Evolutionary conservation across 2,888 invertebrate genomes (phyloP).

Genomic region (Muschampia plurimacula): DNA sequence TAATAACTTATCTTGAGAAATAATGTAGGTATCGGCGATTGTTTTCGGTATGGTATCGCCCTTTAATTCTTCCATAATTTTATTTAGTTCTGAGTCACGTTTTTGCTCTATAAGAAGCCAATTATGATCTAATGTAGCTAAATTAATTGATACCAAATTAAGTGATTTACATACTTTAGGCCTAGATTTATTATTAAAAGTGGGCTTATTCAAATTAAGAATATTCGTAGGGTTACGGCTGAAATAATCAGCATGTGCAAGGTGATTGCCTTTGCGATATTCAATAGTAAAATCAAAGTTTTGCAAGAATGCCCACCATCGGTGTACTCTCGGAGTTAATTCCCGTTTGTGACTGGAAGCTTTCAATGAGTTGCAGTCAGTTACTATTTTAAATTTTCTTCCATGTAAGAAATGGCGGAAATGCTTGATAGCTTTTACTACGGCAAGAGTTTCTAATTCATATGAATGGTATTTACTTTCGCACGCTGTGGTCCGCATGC

Average conservation of each 20-base stretch:
- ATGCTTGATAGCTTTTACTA: conserved; percentile 49
- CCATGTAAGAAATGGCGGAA: conserved; percentile 50
- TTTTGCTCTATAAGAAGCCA: conserved; percentile 18
- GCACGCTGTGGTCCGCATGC: conserved; percentile 35
- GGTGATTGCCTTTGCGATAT: conserved; percentile 42
- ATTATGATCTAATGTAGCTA: conserved; percentile 11
- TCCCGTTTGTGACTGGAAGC: conserved; percentile 52
- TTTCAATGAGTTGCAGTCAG: conserved; percentile 52
- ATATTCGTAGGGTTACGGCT: conserved; percentile 39
- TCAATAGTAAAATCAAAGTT: conserved; percentile 47
- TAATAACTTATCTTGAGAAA: conserved; percentile 37
- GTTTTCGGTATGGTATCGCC: conserved; percentile 29
- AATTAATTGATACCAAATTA: not conserved
- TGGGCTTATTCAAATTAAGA: too few species aligned
- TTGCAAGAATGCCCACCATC: conserved; percentile 54
- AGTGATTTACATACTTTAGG: too few species aligned
- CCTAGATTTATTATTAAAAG: too few species aligned
- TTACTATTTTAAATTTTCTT: conserved; percentile 41
- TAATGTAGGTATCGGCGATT: conserved; percentile 31
- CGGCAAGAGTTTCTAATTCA: conserved; percentile 45
- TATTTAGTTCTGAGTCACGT: conserved; percentile 15
- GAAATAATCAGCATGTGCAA: conserved; percentile 45
- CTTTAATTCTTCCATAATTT: conserved; percentile 34
- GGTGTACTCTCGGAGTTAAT: conserved; percentile 48
- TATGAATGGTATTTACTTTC: conserved; percentile 46